Evolutionary conservation across 2,888 invertebrate species (phyloP), one percentile per base, ranked within the genome.

Genomic region (Pantelozetes paolii): DNA sequence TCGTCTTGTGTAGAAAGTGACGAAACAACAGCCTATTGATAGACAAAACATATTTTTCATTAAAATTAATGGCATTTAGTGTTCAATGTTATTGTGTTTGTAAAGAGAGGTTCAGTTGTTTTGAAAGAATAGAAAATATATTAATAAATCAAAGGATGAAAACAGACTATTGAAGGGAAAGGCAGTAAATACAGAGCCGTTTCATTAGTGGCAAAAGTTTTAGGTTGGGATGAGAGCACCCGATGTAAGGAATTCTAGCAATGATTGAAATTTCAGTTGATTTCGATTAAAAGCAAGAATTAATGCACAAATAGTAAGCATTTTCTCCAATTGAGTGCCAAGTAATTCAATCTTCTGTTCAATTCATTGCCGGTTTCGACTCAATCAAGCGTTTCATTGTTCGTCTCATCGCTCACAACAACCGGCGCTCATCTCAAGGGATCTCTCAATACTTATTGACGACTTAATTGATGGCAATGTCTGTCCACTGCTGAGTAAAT

Each of bases 1-100:
- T 86, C 96, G 95, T 84, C 98, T 89, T 82, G 95, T 95, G 87
- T 90, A 98, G 87, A 94, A 99, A 83, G 98, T 99, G 83, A 99
- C 97, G 88, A 99, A 99, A 88, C 98, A 99, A 88, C 98, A 99
- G 85, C 98, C 98, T 98, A 89, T 75, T 90, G 91, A 81, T 83
- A 28, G 18, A 32, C 8, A 62, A 2, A 62, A 13, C 18, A 62
- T 13, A 20, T 20, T 32, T 18, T 28, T 62, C 32, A 62, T 23
- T 54, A 23, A 26, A 54, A 54, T 54, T 54, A 23, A 54, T 54
- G 54, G 18, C 20, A 23, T 23, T 9, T 54, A 13, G 3, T 23
- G 23, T 20, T 26, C 26, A 54, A 54, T 54, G 9, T 23, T 26
- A n/a, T 5, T 48, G 15, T 54, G 6, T 23, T 3, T 23, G 5